phyloP scores from a whole-genome alignment of 2,888 invertebrate species.

The Epinotia nisella region DNA sequence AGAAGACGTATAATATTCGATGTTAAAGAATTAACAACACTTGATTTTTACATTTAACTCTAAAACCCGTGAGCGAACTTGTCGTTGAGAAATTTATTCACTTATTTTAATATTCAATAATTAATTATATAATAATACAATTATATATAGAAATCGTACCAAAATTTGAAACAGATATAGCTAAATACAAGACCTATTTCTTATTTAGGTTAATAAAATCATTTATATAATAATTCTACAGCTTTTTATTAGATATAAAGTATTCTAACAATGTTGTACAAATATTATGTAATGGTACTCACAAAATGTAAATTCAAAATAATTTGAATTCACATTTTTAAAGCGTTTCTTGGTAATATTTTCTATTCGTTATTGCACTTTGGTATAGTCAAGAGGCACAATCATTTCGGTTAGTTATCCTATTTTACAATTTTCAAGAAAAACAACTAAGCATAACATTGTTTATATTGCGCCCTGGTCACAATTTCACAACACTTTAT shows the following conservation, averaged over 20 bases:
- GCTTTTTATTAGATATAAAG: conserved; percentile 7
- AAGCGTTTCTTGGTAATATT: conserved; percentile 27
- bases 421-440: conserved; percentile 19
- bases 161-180: conserved; percentile 22
- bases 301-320: conserved; percentile 10
- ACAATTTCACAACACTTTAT: conserved; percentile 30
- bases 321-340: conserved; percentile 23
- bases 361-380: conserved; percentile 34
- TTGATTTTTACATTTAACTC: conserved; percentile 47
- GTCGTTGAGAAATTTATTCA: conserved; percentile 47
- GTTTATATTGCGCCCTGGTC: conserved; percentile 33
- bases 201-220: too few relatives aligned
- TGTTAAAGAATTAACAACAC: conserved; percentile 51
- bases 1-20: conserved; percentile 56
- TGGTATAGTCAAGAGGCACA: conserved; percentile 38
- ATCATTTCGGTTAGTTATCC: conserved; percentile 24
- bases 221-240: conserved; percentile 25
- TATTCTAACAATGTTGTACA: conserved; percentile 26
- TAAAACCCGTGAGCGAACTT: conserved; percentile 72
- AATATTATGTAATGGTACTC: conserved; percentile 9
- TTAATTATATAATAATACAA: conserved; percentile 14
- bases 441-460: conserved; percentile 13
- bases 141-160: conserved; percentile 34
- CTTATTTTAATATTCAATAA: conserved; percentile 37
- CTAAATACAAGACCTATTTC: conserved; percentile 34